Conservation (phyloP, 2,797 vertebrate genomes). For the Neomorphus geoffroyi region DNA sequence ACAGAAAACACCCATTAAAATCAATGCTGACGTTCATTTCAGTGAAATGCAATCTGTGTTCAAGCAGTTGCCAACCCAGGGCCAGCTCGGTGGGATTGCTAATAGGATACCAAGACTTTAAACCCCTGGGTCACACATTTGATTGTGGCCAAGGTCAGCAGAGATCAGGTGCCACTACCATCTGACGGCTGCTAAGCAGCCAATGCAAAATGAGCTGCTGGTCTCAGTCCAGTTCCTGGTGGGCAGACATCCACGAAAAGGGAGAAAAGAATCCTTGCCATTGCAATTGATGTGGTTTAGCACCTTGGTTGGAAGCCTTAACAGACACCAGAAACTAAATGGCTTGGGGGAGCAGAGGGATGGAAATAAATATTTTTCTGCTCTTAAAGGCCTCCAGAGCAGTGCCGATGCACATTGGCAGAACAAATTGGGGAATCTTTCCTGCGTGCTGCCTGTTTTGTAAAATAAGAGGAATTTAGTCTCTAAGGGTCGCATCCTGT, state of each 20-base stretch:
- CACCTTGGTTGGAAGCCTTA: conserved; percentile 55
- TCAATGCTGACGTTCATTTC: not conserved
- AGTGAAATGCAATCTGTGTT: not conserved
- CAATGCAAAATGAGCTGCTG: conserved; percentile 32
- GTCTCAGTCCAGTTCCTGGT: conserved; percentile 32
- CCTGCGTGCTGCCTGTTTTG: not conserved
- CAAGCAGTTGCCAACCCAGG: not conserved
- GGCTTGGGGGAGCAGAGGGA: not conserved
- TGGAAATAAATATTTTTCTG: not conserved
- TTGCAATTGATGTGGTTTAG: conserved; percentile 44
- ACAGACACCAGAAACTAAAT: conserved; percentile 14
- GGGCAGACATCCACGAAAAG: not conserved
- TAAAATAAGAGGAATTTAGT: not conserved
- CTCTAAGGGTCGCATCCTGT: not conserved
- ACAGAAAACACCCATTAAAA: not conserved
- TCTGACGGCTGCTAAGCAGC: not conserved
- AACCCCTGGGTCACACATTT: not conserved
- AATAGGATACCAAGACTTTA: not conserved
- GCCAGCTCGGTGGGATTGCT: not conserved
- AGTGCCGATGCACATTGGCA: conserved; percentile 9
- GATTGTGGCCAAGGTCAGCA: not conserved
- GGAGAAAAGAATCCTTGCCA: not conserved
- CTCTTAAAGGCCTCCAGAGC: not conserved
- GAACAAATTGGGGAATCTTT: not conserved
- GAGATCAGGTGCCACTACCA: not conserved